Conservation (phyloP, 2,888 invertebrate species). For the Archaeoteleia sp. region DNA sequence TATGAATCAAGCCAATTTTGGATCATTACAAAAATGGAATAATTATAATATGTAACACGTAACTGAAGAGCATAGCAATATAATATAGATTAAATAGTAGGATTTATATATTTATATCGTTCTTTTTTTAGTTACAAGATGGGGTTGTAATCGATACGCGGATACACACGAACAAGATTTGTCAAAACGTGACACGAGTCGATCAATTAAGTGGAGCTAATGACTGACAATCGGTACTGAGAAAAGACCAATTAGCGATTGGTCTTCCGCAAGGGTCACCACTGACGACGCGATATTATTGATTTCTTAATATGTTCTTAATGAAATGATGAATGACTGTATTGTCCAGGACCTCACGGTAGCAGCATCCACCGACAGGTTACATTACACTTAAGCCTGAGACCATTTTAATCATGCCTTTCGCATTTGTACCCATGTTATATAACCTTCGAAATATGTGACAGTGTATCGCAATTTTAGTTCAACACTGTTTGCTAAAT, state of each 20-base stretch:
- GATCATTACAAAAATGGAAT: too few species aligned
- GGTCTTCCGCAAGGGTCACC: constrained; percentile 51
- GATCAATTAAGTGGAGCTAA: constrained; percentile 53
- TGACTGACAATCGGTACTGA: constrained; percentile 53
- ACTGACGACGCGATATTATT: constrained; percentile 54
- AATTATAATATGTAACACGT: too few species aligned
- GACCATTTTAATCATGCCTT: neutral
- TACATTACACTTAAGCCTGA: constrained; percentile 21
- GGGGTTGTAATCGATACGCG: too few species aligned
- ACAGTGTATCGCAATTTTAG: too few species aligned
- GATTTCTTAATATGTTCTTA: constrained; percentile 61
- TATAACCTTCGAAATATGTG: too few species aligned
- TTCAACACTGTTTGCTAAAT: too few species aligned
- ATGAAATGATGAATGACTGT: constrained; percentile 60
- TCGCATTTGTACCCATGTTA: too few species aligned
- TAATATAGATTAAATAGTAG: too few species aligned
- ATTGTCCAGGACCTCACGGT: constrained; percentile 40
- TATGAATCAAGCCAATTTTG: too few species aligned
- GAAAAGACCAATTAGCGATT: constrained; percentile 57
- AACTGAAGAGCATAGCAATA: too few species aligned
- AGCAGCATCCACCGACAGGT: constrained; percentile 34
- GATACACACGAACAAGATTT: too few species aligned
- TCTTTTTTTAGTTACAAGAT: neutral
- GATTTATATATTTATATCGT: constrained; percentile 1
- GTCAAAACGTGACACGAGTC: constrained; percentile 53